phyloP scores from a whole-genome alignment of 2,797 vertebrate species.

The Nannoperca australis region DNA sequence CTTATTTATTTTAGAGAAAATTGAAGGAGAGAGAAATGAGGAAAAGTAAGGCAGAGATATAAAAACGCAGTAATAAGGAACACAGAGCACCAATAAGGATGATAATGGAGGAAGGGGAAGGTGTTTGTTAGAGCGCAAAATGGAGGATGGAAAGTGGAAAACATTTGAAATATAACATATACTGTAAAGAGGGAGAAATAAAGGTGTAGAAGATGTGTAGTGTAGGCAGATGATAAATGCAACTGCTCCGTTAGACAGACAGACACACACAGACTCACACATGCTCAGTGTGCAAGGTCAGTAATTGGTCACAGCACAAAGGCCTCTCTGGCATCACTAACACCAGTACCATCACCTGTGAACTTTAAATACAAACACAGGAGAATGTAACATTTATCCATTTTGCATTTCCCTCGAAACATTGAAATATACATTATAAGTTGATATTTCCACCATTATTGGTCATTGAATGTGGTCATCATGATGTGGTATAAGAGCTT shows the following conservation, averaged over 20 bases:
- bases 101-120: neutral
- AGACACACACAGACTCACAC: conserved; percentile 18
- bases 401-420: neutral
- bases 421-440: neutral
- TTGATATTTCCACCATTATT: neutral
- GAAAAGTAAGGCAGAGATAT: neutral
- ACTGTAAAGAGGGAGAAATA: neutral
- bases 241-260: conserved; percentile 29
- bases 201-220: neutral
- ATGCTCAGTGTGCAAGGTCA: conserved; percentile 23
- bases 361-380: neutral
- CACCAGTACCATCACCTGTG: neutral
- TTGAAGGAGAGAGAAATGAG: neutral
- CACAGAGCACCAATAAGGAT: neutral
- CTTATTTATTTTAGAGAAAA: conserved; percentile 22
- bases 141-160: neutral
- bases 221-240: conserved; percentile 49
- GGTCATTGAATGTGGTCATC: neutral
- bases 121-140: conserved; percentile 7
- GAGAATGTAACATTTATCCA: neutral
- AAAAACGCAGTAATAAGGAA: neutral
- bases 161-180: conserved; percentile 7
- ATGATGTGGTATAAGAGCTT: neutral
- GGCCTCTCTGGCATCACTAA: conserved; percentile 1
- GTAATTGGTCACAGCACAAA: conserved; percentile 17